These are phyloP conservation scores for Dicyrtoma fusca DNA, from an alignment of 2,888 invertebrate genomes.

Conservation along the genomic window DNA sequence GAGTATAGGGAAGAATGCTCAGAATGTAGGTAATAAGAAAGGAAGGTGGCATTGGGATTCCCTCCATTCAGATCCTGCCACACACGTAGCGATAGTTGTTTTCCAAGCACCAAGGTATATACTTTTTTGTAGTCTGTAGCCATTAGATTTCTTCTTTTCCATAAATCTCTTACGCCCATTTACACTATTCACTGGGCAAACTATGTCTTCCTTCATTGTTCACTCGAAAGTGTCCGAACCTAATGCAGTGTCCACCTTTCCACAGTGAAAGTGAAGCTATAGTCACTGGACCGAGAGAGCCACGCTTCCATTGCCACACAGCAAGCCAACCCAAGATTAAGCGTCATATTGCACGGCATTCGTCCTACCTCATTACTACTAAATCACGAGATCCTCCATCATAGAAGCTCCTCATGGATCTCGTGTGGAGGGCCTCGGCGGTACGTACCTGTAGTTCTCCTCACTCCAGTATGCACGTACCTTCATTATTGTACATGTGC, in stretches of 20 bases:
- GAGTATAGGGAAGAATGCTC: no score
- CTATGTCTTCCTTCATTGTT: constrained; percentile 35
- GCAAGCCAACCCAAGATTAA: constrained; percentile 19
- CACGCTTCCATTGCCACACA: background rate
- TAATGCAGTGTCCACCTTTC: constrained; percentile 24
- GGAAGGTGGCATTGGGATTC: no score
- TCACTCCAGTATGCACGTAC: no score
- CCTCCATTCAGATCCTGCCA: no score
- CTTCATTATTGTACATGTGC: no score
- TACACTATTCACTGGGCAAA: constrained; percentile 34
- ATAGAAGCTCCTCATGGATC: no score
- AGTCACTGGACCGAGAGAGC: background rate
- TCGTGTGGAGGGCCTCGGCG: no score
- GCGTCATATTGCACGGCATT: constrained; percentile 29
- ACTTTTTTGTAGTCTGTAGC: constrained; percentile 11
- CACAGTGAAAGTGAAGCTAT: background rate
- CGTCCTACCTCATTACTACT: constrained; percentile 2
- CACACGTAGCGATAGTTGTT: no score
- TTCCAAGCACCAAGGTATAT: no score
- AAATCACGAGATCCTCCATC: constrained; percentile 12
- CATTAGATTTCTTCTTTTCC: constrained; percentile 36
- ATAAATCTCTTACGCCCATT: constrained; percentile 44
- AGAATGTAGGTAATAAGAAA: no score
- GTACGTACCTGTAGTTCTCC: no score
- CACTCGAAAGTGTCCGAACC: constrained; percentile 30